Evolutionary conservation across 1,140 invertebrate genomes (phyloP), one percentile per base, ranked within the genome.

Genomic region (Apis dorsata): DNA sequence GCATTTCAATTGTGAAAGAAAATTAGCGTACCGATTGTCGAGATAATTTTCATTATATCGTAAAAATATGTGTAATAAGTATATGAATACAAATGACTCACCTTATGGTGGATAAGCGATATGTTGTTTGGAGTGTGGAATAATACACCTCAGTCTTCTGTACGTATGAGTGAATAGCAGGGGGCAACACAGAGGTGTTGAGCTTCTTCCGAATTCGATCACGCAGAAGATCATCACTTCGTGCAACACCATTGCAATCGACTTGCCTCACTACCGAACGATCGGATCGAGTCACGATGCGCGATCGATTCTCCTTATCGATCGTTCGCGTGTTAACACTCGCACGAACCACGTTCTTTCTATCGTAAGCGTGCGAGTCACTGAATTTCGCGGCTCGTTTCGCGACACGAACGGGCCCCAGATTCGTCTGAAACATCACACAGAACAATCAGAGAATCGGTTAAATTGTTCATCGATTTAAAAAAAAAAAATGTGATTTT

Each of bases 61-160:
- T 34, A 2, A 53, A 53, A 53, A 53, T 12, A 53, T 10, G 12
- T 53, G 13, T 19, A 15, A 0, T 10, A 1, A 10, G 4, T 1
- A 15, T 34, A 34, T 21, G 17, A 19, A 24, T 4, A 9, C 8
- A 28, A n/a, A 49, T 10, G 19, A 10, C 81, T 84, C 89, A 91
- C 91, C 90, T 91, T 91, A 90, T 89, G 91, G 89, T 88, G 88
- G 90, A 89, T 91, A 90, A 90, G 90, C 90, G 89, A 91, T 91
- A 91, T 90, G 91, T 91, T 87, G 86, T 90, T 91, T 86, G 73
- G 80, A 89, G 83, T 90, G 90, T 68, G 83, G 85, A 72, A 90
- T 89, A 77, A 89, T 88, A 86, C 90, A 90, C 84, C 86, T 91
- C 89, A 89, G 87, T 91, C 89, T 89, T 86, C 86, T 89, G 85